Conservation (phyloP, 2,113 vertebrate species). For the Rhea pennata region DNA sequence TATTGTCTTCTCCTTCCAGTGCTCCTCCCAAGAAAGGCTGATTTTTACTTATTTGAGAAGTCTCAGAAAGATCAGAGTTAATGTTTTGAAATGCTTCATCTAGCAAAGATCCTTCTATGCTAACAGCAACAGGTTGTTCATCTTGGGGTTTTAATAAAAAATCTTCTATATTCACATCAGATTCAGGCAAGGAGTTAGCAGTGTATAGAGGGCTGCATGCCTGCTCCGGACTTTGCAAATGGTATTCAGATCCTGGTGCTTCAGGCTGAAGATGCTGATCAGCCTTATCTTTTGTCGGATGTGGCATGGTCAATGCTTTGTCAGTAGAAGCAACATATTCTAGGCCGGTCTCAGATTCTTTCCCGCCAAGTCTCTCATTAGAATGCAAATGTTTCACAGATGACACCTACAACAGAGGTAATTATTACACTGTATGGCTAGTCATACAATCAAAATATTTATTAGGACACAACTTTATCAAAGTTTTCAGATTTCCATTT, state of each 20-base stretch:
- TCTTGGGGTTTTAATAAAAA: constrained; percentile 59
- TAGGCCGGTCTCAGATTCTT: neutral
- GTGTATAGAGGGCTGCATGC: neutral
- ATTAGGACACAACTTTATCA: neutral
- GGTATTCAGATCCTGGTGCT: neutral
- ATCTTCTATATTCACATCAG: constrained; percentile 66
- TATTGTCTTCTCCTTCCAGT: neutral
- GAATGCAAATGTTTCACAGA: neutral
- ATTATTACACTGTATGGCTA: neutral
- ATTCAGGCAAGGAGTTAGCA: neutral
- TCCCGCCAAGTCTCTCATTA: neutral
- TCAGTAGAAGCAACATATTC: neutral
- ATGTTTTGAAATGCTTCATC: constrained; percentile 81
- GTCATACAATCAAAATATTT: neutral
- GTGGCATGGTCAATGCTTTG: neutral
- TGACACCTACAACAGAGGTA: constrained; percentile 26
- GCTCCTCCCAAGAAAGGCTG: neutral
- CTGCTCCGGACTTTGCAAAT: neutral
- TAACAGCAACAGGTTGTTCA: neutral
- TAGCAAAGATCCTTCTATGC: constrained; percentile 24
- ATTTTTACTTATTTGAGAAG: neutral
- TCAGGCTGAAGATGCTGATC: neutral
- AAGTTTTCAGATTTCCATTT: neutral
- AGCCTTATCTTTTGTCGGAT: neutral
- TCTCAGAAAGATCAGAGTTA: constrained; percentile 77